Percentiles rank a stretch among this genome's conserved stretches.
Evolutionary conservation across 2,797 vertebrate genomes (phyloP).

Genomic region (Sebastiscus albofasciatus): DNA sequence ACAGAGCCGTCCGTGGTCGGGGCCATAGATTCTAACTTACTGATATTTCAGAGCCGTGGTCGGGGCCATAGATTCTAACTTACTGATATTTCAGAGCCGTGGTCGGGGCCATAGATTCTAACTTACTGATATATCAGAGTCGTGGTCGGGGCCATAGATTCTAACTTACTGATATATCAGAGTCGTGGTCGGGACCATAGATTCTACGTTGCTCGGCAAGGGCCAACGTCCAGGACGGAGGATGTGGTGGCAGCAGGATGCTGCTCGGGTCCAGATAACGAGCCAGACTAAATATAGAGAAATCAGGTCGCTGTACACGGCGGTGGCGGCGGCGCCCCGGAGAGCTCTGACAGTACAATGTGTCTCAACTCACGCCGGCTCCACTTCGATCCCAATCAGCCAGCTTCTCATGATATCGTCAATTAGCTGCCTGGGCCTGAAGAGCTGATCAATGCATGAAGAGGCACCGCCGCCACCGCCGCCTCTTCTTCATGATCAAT

Average conservation of each 20-base stretch:
- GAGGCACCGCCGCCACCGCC: neutral
- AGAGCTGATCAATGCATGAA: constrained; percentile 44
- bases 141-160: no score
- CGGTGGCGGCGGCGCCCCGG: neutral
- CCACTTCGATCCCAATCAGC: constrained; percentile 46
- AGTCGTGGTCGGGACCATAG: no score
- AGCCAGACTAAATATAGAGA: constrained; percentile 55
- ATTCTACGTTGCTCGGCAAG: no score
- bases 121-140: no score
- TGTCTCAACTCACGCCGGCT: neutral
- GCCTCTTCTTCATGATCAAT: constrained; percentile 14
- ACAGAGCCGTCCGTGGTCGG: no score
- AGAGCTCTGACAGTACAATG: neutral
- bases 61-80: no score
- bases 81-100: no score
- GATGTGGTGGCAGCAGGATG: constrained; percentile 18
- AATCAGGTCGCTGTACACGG: constrained; percentile 53
- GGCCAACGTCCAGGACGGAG: neutral
- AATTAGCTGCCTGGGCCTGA: constrained; percentile 50
- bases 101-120: no score
- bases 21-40: no score
- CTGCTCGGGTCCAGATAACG: constrained; percentile 41
- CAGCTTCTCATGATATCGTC: constrained; percentile 45
- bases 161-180: no score
- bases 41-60: no score